Evolutionary conservation across 2,113 vertebrate genomes (phyloP).

Genomic region (Tonatia bakeri): DNA sequence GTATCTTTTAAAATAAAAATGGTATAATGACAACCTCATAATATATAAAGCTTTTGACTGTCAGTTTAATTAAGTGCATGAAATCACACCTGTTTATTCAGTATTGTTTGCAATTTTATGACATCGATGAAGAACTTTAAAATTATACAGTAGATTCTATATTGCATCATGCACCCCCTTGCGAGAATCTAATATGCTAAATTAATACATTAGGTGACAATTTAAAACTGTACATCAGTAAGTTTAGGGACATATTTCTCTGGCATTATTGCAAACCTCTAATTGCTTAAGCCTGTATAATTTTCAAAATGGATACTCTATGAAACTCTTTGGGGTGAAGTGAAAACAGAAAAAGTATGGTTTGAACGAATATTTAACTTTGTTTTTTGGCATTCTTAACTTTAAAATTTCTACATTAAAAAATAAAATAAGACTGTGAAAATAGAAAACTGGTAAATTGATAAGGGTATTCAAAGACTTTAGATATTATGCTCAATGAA

Average conservation of each 20-base stretch:
- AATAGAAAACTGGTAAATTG: background rate
- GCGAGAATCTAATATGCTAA: background rate
- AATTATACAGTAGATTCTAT: background rate
- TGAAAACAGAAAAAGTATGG: background rate
- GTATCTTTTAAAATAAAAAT: constrained; percentile 49
- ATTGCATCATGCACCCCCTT: background rate
- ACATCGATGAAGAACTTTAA: background rate
- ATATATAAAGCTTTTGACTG: constrained; percentile 19
- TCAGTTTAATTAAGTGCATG: constrained; percentile 23
- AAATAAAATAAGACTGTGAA: constrained; percentile 23
- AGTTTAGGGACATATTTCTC: background rate
- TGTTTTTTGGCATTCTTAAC: constrained; percentile 14
- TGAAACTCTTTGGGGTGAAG: background rate
- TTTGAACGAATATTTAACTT: constrained; percentile 53
- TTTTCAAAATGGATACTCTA: background rate
- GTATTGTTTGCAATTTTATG: constrained; percentile 24
- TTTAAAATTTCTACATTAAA: constrained; percentile 27
- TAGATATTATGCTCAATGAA: background rate
- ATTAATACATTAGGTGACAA: constrained; percentile 11
- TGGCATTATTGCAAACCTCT: background rate
- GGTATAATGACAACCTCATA: background rate
- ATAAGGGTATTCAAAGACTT: background rate
- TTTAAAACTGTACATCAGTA: background rate
- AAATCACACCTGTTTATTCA: constrained; percentile 12
- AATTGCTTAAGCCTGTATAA: background rate